phyloP scores from a whole-genome alignment of 2,888 invertebrate genomes.

The Teinopalpus imperialis region DNA sequence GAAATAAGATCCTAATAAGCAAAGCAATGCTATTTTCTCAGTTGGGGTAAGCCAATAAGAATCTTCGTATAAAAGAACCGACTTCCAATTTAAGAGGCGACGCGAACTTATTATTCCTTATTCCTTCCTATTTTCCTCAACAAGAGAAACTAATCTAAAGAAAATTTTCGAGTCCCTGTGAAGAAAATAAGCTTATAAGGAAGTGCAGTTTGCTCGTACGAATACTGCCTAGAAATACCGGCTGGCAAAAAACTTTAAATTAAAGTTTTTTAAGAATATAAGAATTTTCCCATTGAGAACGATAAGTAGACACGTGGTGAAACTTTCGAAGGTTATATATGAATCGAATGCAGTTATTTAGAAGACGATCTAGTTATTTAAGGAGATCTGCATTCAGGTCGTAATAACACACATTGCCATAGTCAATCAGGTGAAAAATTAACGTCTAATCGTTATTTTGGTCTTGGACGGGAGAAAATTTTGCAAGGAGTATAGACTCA shows the following conservation, averaged over 20 bases:
- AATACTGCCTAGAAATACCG: constrained; percentile 59
- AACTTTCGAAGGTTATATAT: too few relatives aligned
- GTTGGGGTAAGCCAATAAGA: constrained; percentile 40
- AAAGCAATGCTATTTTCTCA: constrained; percentile 39
- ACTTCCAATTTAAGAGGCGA: constrained; percentile 70
- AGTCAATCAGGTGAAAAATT: too few relatives aligned
- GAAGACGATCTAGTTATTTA: too few relatives aligned
- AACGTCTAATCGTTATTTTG: too few relatives aligned
- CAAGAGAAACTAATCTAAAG: constrained; percentile 81
- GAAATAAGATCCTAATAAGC: constrained; percentile 53
- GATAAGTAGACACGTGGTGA: too few relatives aligned
- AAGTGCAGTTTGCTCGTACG: constrained; percentile 75
- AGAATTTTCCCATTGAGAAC: constrained; percentile 48
- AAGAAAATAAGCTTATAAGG: constrained; percentile 79
- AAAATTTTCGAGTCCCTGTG: constrained; percentile 76
- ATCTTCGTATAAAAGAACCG: constrained; percentile 54
- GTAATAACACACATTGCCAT: too few relatives aligned
- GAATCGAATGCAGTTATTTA: too few relatives aligned
- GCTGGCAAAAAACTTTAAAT: constrained; percentile 73
- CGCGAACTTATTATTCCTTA: constrained; percentile 74
- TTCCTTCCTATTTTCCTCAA: constrained; percentile 73
- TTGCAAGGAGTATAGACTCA: too few relatives aligned
- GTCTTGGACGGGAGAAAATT: too few relatives aligned
- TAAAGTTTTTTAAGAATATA: constrained; percentile 69
- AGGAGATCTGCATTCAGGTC: too few relatives aligned